Base-by-base conservation (phyloP, 2,888 invertebrate species). In the Eueremaeus valkanovi region DNA sequence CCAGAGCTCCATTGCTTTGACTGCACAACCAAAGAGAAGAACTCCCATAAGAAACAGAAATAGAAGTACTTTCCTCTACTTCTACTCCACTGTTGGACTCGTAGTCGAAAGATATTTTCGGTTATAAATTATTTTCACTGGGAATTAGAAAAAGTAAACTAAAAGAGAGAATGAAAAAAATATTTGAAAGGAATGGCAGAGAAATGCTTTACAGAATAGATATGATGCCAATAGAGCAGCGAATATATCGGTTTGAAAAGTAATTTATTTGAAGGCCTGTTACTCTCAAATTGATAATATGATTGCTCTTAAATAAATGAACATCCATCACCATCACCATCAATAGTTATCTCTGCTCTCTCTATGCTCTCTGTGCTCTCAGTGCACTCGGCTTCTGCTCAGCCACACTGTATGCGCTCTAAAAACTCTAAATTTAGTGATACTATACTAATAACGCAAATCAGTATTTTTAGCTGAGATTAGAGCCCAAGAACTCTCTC, bases 241-340 rank as follows among this genome's bases (percentile, higher is more conserved):
- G 21, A 55, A 3, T 21, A 27, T n/a, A n/a, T n/a, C n/a, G n/a
- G n/a, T n/a, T n/a, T n/a, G 55, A 55, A 55, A 55, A 55, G 55
- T 55, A 55, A 55, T 55, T 55, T 55, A 55, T 55, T n/a, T 55
- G 21, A 5, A 8, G 55, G 21, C 24, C 55, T 51, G 51, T 55
- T 55, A 55, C 24, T 55, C n/a, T 55, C 55, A n/a, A 55, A 55
- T 55, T 55, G 55, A 55, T 55, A 55, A 18, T 55, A 55, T 55
- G 55, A 55, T 55, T 55, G 55, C 13, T 55, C 21, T 55, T 55
- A 55, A 55, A 55, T 55, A 55, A 55, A 55, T 55, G 55, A 24
- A 55, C 55, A 55, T 55, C 55, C n/a, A 55, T 55, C 55, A 55
- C 55, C 24, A 55, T 55, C 55, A 55, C n/a, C n/a, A n/a, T n/a